Percentiles rank a stretch among this genome's conserved stretches.
phyloP scores from a whole-genome alignment of 2,113 vertebrate genomes.

The human (Homo sapiens) region GRCh38 chr5:105788001-105788500 shows the following conservation, averaged over 20 bases:
- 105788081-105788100: neutral
- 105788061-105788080: no score
- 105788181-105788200: neutral
- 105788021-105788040: neutral
- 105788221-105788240: neutral
- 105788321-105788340: neutral
- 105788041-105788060: slow-evolving; percentile 19
- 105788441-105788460: neutral
- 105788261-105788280: neutral
- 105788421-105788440: neutral
- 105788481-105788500: neutral
- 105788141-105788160: neutral
- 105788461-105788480: neutral
- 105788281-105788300: neutral
- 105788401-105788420: neutral
- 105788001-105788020: neutral
- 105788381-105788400: neutral
- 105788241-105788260: neutral
- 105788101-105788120: neutral
- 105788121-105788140: neutral
- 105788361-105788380: neutral
- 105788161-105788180: neutral
- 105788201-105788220: neutral
- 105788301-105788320: neutral
- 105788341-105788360: neutral